Base-by-base conservation (phyloP, 2,113 vertebrate species). In the Cyprinodon variegatus region DNA sequence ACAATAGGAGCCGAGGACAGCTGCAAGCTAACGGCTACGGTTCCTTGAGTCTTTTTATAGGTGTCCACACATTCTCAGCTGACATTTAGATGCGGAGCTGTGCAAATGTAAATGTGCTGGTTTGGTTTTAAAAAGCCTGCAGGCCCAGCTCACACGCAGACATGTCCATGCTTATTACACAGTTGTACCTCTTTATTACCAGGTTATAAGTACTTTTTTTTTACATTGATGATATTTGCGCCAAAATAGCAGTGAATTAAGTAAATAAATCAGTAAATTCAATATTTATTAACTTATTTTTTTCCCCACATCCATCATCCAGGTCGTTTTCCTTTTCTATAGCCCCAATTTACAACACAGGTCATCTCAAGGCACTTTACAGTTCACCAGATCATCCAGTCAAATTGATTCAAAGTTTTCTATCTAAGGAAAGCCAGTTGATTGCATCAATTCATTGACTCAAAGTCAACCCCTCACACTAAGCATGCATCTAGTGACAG, bases 1-100 rank as follows among this genome's bases (percentile, higher is more conserved):
- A 89, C 87, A 85, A 88, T 85, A 88, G 85, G 59, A 69, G 20
- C 41, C 37, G 64, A 41, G 72, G 1, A 15, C 12, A 9, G 68
- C 68, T 62, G 2, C 8, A 61, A 50, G 70, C 73, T 36, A 13
- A 22, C 20, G 29, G 50, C 78, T 29, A 2, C 1, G 15, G 53
- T 65, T 68, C 53, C n/a, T 20, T 7, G 50, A 13, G 17, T 20
- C 14, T 38, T 61, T 61, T 62, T 15, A 57, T 57, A 62, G 10
- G 36, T 17, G 61, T 62, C 61, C 50, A 10, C 50, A n/a, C 50
- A 57, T 57, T 57, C 17, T 57, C 50, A 57, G 20, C 50, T 57
- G 50, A 57, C 50, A n/a, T 57, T 57, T n/a, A 57, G 50, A 57
- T 10, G 17, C 50, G 17, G 50, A 57, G 14, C 48, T 50, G 48